Evolutionary conservation across 2,888 invertebrate species (phyloP), one percentile per base, ranked within the genome.

Genomic region (Latrodectus elegans): DNA sequence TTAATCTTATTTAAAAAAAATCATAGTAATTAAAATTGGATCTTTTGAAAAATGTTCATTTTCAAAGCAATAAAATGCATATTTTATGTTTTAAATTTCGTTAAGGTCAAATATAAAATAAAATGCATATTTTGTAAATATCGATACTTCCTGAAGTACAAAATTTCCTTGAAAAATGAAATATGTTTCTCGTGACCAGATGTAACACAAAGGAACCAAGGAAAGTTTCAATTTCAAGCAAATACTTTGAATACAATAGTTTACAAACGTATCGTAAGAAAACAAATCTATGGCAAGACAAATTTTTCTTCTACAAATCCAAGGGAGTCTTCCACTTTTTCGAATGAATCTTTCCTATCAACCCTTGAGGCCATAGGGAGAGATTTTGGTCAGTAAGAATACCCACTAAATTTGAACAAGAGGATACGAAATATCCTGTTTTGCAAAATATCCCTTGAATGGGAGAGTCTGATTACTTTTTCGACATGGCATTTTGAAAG

Each of bases 301-400:
- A 72, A 71, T 70, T 80, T 79, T 72, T 65, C 52, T 70, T 67
- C 71, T 51, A 64, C 49, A 73, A 60, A 71, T 64, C 53, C 52
- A 51, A 22, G n/a, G 26, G 65, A 17, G 26, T 55, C 55, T 74
- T 70, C 52, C 38, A 65, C 71, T 55, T 81, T 80, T 71, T 64
- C 64, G 26, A 70, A 60, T 49, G 75, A 68, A 64, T 65, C 65
- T 15, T 79, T 77, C 26, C 75, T 73, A 80, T 80, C 86, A 81
- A 70, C 75, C 80, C 86, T 49, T 11, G 64, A 75, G 86, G 86
- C 80, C 71, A 86, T 76, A 22, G 71, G 79, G 71, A 76, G 70
- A 75, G 80, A 86, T 86, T 86, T 75, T 75, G 86, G 86, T 81
- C 86, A 86, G 75, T 81, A 79, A 68, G 53, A 67, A 71, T 76